Base-by-base conservation (phyloP, 2,888 invertebrate genomes). In the Phrixothrix hirtus region DNA sequence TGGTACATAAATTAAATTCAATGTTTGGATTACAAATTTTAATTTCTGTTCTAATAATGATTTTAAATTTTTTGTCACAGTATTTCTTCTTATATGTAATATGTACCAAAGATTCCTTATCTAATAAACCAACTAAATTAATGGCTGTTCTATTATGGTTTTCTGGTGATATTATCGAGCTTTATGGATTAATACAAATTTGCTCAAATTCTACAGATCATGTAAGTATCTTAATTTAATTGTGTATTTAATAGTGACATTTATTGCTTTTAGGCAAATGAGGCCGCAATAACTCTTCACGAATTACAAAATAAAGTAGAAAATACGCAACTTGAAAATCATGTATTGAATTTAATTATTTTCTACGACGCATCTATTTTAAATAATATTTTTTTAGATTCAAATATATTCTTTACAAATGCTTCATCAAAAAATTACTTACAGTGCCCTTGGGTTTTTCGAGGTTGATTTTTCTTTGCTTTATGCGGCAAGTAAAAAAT, bases 371-470 rank as follows among this genome's bases (percentile, higher is more conserved):
- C 10, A 31, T 38, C 16, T 21, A 37, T 25, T 12, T 14, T 17
- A 31, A 27, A 12, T 35, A n/a, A n/a, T n/a, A n/a, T 38, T 55
- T 13, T 34, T 59, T 42, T 45, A 78, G 79, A 73, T 78, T 41
- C 75, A 77, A 55, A 76, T 76, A 60, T 78, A 77, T 57, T 78
- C 78, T 0, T 59, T 79, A 37, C 78, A 79, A 61, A 64, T 79
- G 55, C 58, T 78, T 1, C 78, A 79, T 59, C 79, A 79, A 57
- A 74, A 75, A 50, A 61, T 78, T 1, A 58, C 68, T 27, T 78
- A 78, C 51, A 75, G 75, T 1, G 79, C 77, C 2, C 73, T 76
- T 36, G 78, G 78, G 25, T 79, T 79, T 58, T 78, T 79, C 42
- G 71, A 66, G 9, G 70, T 79, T 1, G 77, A 79, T 58, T 78